Base-by-base conservation (phyloP, 2,113 vertebrate species). In the Oxyruncus cristatus region DNA sequence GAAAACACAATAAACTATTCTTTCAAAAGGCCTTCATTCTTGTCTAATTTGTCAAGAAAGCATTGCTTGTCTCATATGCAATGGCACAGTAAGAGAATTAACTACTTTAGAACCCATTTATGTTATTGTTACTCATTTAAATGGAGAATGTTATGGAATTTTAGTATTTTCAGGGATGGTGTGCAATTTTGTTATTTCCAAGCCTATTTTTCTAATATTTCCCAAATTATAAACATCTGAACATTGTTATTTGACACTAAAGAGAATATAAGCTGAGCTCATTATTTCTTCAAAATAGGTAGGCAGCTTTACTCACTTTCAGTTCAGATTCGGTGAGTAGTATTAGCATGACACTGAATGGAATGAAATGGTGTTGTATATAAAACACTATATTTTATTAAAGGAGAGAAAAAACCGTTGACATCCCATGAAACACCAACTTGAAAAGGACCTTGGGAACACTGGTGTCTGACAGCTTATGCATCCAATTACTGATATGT, bases 401-500 rank as follows among this genome's bases (percentile, higher is more conserved):
- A 95, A 95, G 80, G 23, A 63, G 20, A 55, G 44, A 56, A 70
- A 80, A 88, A 85, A 66, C 44, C 4, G 21, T 30, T 89, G 92
- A 85, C 79, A 65, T 85, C 90, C 76, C 77, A 18, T 79, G 85
- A 95, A 96, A 83, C 13, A 88, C 26, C 21, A 91, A 89, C 27
- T 88, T 95, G 81, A 96, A 98, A 97, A 89, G 76, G 33, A 95
- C 44, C 81, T 95, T 85, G 77, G 49, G 66, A 97, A 65, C 41
- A 37, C 59, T 91, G 22, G 67, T 93, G 68, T 96, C 82, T 98
- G 97, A 96, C 88, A 95, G 87, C 52, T 96, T 97, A 93, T 95
- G 94, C 80, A 92, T 97, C 82, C 95, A 97, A 98, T 97, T 97
- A 97, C 93, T 89, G 94, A 94, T 93, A 96, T 98, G 97, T 97